These are phyloP conservation scores for Trachythela sp. DNA, from an alignment of 64 coral and sea anemone genomes.

Conservation along the genomic window DNA sequence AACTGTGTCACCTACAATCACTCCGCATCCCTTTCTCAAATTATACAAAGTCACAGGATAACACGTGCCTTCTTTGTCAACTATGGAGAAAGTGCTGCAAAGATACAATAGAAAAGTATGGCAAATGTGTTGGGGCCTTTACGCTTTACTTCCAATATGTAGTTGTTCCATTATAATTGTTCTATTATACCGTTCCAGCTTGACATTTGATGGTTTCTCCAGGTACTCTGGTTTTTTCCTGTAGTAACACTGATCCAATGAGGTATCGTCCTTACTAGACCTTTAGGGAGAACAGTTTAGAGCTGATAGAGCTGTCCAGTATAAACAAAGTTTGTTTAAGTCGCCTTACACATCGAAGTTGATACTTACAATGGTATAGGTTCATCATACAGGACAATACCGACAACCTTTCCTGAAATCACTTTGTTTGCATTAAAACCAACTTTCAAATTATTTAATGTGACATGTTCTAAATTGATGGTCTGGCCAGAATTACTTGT, in stretches of 20 bases:
- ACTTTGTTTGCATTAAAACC: conserved; percentile 78
- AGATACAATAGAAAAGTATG: too few species aligned
- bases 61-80: conserved; percentile 69
- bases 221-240: not conserved
- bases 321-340: too few species aligned
- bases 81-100: conserved; percentile 77
- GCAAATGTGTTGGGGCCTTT: too few species aligned
- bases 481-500: conserved; percentile 60
- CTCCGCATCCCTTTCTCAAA: conserved; percentile 64
- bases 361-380: conserved; percentile 88
- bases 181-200: not conserved
- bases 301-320: too few species aligned
- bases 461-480: conserved; percentile 53
- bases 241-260: too few species aligned
- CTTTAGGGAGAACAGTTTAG: too few species aligned
- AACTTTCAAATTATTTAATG: conserved; percentile 52
- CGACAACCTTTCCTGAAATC: conserved; percentile 75
- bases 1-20: conserved; percentile 78
- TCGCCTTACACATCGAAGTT: not conserved
- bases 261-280: too few species aligned
- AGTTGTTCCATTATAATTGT: not conserved
- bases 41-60: conserved; percentile 89
- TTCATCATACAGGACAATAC: conserved; percentile 80
- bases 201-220: not conserved
- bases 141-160: too few species aligned